These are phyloP conservation scores for Tetranychus piercei DNA, from an alignment of 2,888 invertebrate species.

Conservation along the genomic window DNA sequence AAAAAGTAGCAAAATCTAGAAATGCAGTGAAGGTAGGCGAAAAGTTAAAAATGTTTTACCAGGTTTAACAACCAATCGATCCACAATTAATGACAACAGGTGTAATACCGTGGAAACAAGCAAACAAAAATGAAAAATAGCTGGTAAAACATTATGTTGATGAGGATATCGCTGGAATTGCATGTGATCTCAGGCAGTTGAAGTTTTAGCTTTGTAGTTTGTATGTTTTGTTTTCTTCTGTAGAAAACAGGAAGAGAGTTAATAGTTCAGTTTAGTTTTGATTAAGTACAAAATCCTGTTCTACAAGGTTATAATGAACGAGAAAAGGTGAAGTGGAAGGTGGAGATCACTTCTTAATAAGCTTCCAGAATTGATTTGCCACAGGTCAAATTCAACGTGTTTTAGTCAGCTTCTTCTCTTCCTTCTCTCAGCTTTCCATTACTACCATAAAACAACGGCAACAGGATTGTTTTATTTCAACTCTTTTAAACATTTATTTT, in stretches of 20 bases:
- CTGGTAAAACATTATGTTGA: neutral
- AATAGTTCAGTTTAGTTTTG: neutral
- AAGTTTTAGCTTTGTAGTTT: neutral
- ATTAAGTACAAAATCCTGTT: neutral
- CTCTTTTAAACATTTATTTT: too few relatives aligned
- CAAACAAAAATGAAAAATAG: neutral
- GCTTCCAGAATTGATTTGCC: neutral
- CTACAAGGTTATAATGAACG: neutral
- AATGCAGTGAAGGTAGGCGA: neutral
- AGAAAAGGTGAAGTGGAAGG: neutral
- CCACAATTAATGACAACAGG: neutral
- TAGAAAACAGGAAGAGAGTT: neutral
- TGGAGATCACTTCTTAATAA: neutral
- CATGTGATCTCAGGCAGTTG: neutral
- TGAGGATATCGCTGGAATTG: neutral
- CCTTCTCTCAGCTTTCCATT: too few relatives aligned
- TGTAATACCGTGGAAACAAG: neutral
- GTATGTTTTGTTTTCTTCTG: too few relatives aligned
- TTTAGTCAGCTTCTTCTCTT: neutral
- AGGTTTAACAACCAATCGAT: neutral
- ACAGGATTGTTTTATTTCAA: too few relatives aligned
- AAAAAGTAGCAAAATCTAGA: too few relatives aligned
- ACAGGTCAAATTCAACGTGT: neutral
- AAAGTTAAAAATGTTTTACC: neutral
- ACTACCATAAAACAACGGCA: neutral